Evolutionary conservation across 1,140 invertebrate genomes (phyloP).

Genomic region (Drosophila fuyamai): DNA sequence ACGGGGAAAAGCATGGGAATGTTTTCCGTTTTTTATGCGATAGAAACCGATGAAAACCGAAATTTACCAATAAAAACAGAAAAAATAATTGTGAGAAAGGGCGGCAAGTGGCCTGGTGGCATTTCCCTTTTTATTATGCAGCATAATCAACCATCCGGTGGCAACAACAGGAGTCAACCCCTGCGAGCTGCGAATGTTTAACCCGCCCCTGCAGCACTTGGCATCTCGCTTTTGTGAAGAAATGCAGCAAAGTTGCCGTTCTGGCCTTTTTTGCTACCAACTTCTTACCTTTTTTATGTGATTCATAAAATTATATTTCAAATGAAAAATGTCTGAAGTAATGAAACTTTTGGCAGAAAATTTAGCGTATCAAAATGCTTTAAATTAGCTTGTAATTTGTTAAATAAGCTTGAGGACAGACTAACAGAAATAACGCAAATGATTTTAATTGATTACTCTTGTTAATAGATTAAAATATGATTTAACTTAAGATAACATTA

Average conservation of each 20-base stretch:
- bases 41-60: conserved; percentile 29
- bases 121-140: conserved; percentile 76
- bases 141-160: conserved; percentile 64
- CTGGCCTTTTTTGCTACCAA: not conserved
- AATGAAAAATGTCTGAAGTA: too few relatives aligned
- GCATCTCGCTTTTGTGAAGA: conserved; percentile 11
- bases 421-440: too few relatives aligned
- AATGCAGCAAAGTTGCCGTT: conserved; percentile 8
- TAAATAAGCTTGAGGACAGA: not conserved
- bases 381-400: not conserved
- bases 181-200: conserved; percentile 41
- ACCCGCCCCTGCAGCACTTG: conserved; percentile 35
- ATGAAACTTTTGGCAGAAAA: too few relatives aligned
- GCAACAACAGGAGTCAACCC: conserved; percentile 46
- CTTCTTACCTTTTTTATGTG: not conserved
- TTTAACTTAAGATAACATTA: too few relatives aligned
- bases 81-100: conserved; percentile 48
- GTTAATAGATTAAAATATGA: too few relatives aligned
- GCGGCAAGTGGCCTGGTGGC: conserved; percentile 59
- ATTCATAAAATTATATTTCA: too few relatives aligned
- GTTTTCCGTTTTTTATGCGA: conserved; percentile 40
- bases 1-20: conserved; percentile 59
- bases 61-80: conserved; percentile 43
- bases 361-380: not conserved
- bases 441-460: too few relatives aligned